Evolutionary conservation across 2,113 vertebrate genomes (phyloP), one percentile per base, ranked within the genome.

Genomic region (Tetrao urogallus): DNA sequence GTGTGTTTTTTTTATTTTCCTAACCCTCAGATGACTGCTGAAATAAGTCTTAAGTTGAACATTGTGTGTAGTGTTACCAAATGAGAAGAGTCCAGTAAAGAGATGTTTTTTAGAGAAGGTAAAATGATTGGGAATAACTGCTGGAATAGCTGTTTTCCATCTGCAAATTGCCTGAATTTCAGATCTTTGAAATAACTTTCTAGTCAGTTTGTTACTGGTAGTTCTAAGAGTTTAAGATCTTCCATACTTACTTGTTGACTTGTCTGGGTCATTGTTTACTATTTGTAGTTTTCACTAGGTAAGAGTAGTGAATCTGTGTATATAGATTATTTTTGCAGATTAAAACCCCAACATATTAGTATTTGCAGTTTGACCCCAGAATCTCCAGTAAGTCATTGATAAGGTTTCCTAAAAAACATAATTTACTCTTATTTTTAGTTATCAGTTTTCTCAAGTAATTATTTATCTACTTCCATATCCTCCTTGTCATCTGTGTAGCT

Each of bases 381-480:
- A 78, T 96, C 40, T 66, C 60, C 88, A 22, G 93, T 81, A 94
- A 38, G 42, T 67, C 30, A 67, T 78, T 93, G 82, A 6, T 72
- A 82, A 69, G 22, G 34, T 86, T 92, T 93, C 83, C 66, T 92
- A 66, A 94, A 82, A 75, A 85, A 28, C 1, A 2, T 79, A 69
- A 94, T 91, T 90, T 94, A 60, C 19, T 17, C 13, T 95, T 96
- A 92, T 90, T 94, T 96, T 96, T 91, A 82, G 87, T 92, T 92
- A 92, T 90, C 48, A 87, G 38, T 74, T 82, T 93, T 76, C 48
- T 81, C 1, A 18, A 92, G 85, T 93, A 93, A 86, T 89, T 97
- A 45, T 96, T 97, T 95, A 95, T 82, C 45, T 19, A 87, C 30
- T 97, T 97, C 71, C 86, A 61, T 72, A 86, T 96, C 83, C 93